These are phyloP conservation scores for Leucopsar rothschildi DNA, from an alignment of 2,113 vertebrate species.

Conservation along the genomic window DNA sequence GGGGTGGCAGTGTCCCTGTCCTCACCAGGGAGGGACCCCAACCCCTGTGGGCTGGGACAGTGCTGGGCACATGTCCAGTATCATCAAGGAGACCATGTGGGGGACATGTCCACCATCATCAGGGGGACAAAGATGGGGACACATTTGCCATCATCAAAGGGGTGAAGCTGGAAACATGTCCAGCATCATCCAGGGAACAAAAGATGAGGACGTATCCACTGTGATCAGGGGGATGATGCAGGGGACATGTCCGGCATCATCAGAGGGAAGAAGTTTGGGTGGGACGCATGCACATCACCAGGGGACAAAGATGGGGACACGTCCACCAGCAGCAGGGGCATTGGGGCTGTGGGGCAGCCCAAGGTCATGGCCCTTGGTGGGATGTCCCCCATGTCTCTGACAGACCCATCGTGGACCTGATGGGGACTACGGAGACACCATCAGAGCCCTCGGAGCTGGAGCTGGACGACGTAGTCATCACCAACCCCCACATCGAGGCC, in stretches of 20 bases:
- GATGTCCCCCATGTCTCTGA: background rate
- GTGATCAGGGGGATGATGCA: too few relatives aligned
- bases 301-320: background rate
- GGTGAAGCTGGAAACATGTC: background rate
- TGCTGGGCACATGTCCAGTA: background rate
- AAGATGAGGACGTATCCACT: fast-evolving
- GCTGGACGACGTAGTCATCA: constrained; percentile 94
- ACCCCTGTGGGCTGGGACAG: background rate
- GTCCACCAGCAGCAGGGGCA: fast-evolving
- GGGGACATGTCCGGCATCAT: background rate
- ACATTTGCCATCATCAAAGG: background rate
- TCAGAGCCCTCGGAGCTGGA: constrained; percentile 94
- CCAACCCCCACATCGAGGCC: constrained; percentile 95
- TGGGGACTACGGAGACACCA: constrained; percentile 88
- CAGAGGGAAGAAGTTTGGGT: background rate
- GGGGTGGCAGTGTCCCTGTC: background rate
- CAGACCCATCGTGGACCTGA: constrained; percentile 93
- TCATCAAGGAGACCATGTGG: background rate
- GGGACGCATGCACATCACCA: background rate
- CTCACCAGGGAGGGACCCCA: background rate
- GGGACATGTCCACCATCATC: fast-evolving
- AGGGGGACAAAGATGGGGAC: background rate
- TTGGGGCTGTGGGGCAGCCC: too few relatives aligned
- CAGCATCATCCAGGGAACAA: background rate
- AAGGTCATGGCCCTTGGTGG: background rate